phyloP scores from a whole-genome alignment of 2,113 vertebrate genomes.

The Tragelaphus scriptus region DNA sequence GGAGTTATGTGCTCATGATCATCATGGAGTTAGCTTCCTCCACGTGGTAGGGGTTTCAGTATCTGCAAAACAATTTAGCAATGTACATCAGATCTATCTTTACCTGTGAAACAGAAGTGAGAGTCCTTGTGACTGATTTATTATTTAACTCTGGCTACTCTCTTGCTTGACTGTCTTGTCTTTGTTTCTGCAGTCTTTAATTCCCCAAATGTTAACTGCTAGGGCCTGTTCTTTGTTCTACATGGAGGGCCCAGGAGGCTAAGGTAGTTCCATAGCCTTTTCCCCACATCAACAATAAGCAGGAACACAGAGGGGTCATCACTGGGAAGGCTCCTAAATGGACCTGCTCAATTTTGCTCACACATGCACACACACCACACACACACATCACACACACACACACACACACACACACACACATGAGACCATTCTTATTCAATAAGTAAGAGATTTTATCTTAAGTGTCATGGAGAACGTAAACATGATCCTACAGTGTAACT shows the following conservation, averaged over 20 bases:
- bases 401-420: not conserved
- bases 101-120: not conserved
- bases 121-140: not conserved
- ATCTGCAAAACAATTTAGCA: not conserved
- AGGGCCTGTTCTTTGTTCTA: not conserved
- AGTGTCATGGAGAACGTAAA: not conserved
- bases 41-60: not conserved
- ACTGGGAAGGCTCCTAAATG: not conserved
- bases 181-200: not conserved
- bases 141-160: not conserved
- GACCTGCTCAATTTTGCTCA: not conserved
- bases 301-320: not conserved
- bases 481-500: not conserved
- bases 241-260: not conserved
- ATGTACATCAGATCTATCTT: not conserved
- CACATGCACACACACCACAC: not conserved
- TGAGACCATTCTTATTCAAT: not conserved
- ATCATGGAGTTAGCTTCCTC: not conserved
- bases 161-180: not conserved
- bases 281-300: not conserved
- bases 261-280: not conserved
- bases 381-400: not conserved
- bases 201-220: not conserved
- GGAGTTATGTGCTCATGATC: not conserved
- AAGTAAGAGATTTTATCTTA: not conserved